These are phyloP conservation scores for Chelonia mydas DNA, from an alignment of 2,797 vertebrate species.

Conservation along the genomic window DNA sequence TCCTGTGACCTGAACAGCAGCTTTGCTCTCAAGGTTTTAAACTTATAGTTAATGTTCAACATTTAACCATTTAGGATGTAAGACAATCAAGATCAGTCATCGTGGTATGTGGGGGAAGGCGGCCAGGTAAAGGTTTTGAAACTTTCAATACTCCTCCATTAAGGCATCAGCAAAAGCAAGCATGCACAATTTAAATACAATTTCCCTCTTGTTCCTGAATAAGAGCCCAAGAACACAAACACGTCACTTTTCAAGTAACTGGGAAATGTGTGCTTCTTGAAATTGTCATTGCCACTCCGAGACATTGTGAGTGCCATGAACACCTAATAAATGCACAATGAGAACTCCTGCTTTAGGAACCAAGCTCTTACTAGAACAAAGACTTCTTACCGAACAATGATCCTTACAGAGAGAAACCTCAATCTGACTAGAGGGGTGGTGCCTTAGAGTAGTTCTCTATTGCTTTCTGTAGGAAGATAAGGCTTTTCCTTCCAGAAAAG, in stretches of 20 bases:
- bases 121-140: slow-evolving; percentile 3
- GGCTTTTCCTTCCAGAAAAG: background rate
- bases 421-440: background rate
- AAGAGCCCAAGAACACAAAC: slow-evolving; percentile 9
- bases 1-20: background rate
- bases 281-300: background rate
- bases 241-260: background rate
- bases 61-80: background rate
- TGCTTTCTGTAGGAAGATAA: background rate
- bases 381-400: background rate
- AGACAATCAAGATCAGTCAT: background rate
- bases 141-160: slow-evolving; percentile 52
- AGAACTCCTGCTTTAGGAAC: background rate
- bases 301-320: background rate
- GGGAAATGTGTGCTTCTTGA: background rate
- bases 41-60: background rate
- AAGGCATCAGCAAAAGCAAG: slow-evolving; percentile 40
- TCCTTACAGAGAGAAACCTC: background rate
- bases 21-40: background rate
- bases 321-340: background rate
- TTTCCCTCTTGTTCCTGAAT: slow-evolving; percentile 36
- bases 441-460: background rate
- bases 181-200: slow-evolving; percentile 26
- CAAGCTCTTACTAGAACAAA: background rate
- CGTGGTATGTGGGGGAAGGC: background rate